Evolutionary conservation across 2,888 invertebrate species (phyloP).

Genomic region (Elysia crispata): DNA sequence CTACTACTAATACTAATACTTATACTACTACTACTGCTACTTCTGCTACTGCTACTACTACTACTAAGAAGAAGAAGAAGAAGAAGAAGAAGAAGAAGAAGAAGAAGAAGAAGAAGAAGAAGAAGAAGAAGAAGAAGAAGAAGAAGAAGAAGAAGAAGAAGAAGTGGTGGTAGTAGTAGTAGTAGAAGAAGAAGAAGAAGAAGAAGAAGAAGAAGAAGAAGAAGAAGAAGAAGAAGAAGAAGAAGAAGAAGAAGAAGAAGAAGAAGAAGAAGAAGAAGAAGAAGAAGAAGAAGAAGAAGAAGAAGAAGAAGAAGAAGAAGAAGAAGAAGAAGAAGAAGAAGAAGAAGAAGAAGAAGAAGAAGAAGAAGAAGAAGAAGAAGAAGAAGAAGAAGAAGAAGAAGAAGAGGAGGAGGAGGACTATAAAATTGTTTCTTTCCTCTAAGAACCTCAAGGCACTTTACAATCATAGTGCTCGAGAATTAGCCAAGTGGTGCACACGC

Average conservation of each 20-base stretch:
- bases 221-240: neutral
- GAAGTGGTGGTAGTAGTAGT: no score
- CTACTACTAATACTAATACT: no score
- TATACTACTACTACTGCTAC: no score
- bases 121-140: neutral
- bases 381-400: neutral
- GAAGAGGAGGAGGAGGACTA: no score
- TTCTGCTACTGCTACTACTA: no score
- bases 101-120: constrained; percentile 5
- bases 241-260: neutral
- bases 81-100: neutral
- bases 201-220: constrained; percentile 7
- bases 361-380: constrained; percentile 18
- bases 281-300: constrained; percentile 21
- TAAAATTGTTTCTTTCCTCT: no score
- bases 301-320: constrained; percentile 32
- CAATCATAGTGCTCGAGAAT: no score
- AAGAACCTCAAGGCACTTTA: no score
- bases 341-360: constrained; percentile 7
- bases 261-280: constrained; percentile 20
- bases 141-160: neutral
- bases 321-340: constrained; percentile 18
- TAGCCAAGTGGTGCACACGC: no score
- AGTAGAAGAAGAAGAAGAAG: neutral
- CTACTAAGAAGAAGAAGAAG: no score